phyloP scores from a whole-genome alignment of 2,113 vertebrate species.

The Pedetes capensis region DNA sequence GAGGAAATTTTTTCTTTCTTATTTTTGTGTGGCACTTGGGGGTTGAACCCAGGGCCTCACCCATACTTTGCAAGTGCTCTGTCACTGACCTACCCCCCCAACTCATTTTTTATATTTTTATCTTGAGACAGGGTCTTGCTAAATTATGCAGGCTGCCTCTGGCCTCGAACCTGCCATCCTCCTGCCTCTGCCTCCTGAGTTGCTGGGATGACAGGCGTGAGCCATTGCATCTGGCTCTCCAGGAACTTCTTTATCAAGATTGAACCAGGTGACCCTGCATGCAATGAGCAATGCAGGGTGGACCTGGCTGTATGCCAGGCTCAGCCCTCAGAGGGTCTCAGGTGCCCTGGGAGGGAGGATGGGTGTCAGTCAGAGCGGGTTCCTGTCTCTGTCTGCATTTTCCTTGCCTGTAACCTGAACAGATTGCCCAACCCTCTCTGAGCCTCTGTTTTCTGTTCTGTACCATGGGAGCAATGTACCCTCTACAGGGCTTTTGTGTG shows the following conservation, averaged over 20 bases:
- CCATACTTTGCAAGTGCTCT: too few species aligned
- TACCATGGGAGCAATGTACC: not conserved
- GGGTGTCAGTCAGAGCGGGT: not conserved
- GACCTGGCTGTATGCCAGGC: not conserved
- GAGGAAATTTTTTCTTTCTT: not conserved
- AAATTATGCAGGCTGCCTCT: too few species aligned
- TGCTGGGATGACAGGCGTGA: too few species aligned
- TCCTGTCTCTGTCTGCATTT: not conserved
- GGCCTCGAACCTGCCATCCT: too few species aligned
- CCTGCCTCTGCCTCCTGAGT: too few species aligned
- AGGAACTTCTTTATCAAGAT: not conserved
- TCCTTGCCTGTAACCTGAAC: not conserved
- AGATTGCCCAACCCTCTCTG: not conserved
- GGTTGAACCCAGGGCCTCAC: too few species aligned
- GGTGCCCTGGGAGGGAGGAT: rapidly evolving
- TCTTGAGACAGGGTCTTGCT: too few species aligned
- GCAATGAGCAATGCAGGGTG: not conserved
- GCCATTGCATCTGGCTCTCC: too few species aligned
- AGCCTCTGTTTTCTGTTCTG: not conserved
- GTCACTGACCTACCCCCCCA: too few species aligned
- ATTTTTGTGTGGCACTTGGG: too few species aligned
- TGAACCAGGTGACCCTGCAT: not conserved
- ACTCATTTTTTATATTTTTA: too few species aligned
- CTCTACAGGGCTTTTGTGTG: not conserved
- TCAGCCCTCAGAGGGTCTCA: not conserved